A percentile compares a stretch with the other conserved stretches of the same genome.
Conservation (phyloP, 2,888 invertebrate genomes). For the Esperia sulphurella region DNA sequence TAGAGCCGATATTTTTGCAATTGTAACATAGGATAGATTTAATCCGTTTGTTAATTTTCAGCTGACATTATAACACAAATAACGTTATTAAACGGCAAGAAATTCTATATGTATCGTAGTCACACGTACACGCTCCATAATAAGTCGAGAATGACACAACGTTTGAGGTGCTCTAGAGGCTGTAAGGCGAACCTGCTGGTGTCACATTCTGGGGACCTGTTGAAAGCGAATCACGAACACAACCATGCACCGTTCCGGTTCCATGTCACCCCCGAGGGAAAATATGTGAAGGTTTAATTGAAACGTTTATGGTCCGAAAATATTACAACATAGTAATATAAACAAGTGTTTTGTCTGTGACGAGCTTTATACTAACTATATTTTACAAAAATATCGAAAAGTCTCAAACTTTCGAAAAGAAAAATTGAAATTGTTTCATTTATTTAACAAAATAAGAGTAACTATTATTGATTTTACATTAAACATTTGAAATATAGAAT, state of each 20-base stretch:
- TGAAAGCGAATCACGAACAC: slow-evolving; percentile 11
- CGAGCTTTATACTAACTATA: no score
- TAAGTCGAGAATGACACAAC: neutral
- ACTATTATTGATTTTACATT: no score
- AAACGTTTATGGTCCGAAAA: no score
- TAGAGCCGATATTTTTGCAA: no score
- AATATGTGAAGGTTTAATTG: slow-evolving; percentile 14
- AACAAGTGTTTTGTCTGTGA: no score
- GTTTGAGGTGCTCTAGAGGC: slow-evolving; percentile 17
- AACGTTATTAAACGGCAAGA: slow-evolving; percentile 16
- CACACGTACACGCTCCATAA: slow-evolving; percentile 15
- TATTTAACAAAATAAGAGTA: no score
- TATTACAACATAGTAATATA: no score
- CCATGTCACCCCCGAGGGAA: slow-evolving; percentile 10
- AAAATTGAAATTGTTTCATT: no score
- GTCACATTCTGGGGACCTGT: slow-evolving; percentile 2
- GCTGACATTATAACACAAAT: slow-evolving; percentile 2
- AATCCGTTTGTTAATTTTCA: neutral
- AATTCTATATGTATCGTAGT: slow-evolving; percentile 19
- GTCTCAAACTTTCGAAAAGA: no score
- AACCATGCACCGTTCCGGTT: slow-evolving; percentile 11
- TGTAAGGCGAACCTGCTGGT: slow-evolving; percentile 18
- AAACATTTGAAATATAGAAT: no score
- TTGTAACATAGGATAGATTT: no score
- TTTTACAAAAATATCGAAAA: no score